Evolutionary conservation across 2,113 vertebrate genomes (phyloP).

Genomic region (Dasyurus viverrinus): DNA sequence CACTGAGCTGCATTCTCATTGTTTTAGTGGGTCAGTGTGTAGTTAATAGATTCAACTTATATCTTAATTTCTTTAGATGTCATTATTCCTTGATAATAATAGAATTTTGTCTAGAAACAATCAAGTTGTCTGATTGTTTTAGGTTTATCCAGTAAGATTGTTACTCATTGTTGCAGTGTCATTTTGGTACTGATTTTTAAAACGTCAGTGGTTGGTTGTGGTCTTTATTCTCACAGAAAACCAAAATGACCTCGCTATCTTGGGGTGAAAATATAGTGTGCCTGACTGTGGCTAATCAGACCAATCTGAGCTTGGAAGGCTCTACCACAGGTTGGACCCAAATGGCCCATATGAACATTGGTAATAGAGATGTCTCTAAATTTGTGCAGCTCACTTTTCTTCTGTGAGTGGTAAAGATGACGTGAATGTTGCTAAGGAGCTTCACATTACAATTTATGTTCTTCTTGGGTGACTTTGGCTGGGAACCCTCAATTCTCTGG

Average conservation of each 20-base stretch:
- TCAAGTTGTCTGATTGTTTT: not conserved
- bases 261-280: too few relatives aligned
- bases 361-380: too few relatives aligned
- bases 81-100: not conserved
- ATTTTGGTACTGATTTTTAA: not conserved
- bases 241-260: too few relatives aligned
- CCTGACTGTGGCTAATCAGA: too few relatives aligned
- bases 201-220: too few relatives aligned
- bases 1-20: not conserved
- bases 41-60: not conserved
- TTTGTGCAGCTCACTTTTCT: too few relatives aligned
- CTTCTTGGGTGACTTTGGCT: not conserved
- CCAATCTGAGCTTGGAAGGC: too few relatives aligned
- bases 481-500: not conserved
- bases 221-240: too few relatives aligned
- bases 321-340: too few relatives aligned
- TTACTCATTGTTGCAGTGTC: not conserved
- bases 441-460: not conserved
- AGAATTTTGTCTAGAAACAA: not conserved
- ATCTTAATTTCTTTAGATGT: too few relatives aligned
- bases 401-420: not conserved
- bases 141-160: not conserved
- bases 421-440: not conserved
- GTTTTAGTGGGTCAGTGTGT: not conserved
- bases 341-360: too few relatives aligned